A percentile compares a stretch with the other conserved stretches of the same genome.
phyloP scores from a whole-genome alignment of 2,113 vertebrate species.

The Oreocharis arfaki region DNA sequence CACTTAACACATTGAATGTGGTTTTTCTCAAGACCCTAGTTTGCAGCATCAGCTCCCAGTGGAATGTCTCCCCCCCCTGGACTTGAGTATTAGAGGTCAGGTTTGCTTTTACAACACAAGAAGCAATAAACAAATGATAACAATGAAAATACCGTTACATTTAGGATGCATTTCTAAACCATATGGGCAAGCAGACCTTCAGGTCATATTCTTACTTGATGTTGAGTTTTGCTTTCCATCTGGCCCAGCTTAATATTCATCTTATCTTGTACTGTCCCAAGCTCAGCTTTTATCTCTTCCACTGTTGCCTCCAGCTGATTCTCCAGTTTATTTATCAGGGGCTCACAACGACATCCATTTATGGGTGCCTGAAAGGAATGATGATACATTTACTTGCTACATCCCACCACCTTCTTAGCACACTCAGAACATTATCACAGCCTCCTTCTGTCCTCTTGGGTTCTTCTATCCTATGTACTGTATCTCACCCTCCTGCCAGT shows the following conservation, averaged over 20 bases:
- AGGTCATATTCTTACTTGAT: constrained; percentile 77
- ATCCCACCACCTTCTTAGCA: background rate
- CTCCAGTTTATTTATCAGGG: constrained; percentile 91
- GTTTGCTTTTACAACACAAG: background rate
- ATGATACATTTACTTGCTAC: background rate
- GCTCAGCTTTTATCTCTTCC: constrained; percentile 93
- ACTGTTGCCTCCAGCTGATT: constrained; percentile 93
- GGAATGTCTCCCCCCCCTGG: background rate
- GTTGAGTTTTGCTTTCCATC: constrained; percentile 87
- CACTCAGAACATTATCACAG: background rate
- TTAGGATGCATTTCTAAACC: background rate
- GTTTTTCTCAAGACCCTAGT: background rate
- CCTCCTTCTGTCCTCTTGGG: background rate
- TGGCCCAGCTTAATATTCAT: constrained; percentile 93
- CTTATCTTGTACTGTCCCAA: constrained; percentile 87
- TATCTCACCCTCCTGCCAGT: background rate
- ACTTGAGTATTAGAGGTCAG: background rate
- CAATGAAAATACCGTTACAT: background rate
- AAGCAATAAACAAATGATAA: background rate
- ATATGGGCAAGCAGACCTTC: background rate
- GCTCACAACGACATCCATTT: constrained; percentile 94
- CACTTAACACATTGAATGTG: background rate
- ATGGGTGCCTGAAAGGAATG: constrained; percentile 82
- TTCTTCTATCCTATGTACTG: background rate
- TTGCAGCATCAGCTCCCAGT: background rate